Conservation (phyloP, 2,888 invertebrate genomes). For the Campaea margaritaria region DNA sequence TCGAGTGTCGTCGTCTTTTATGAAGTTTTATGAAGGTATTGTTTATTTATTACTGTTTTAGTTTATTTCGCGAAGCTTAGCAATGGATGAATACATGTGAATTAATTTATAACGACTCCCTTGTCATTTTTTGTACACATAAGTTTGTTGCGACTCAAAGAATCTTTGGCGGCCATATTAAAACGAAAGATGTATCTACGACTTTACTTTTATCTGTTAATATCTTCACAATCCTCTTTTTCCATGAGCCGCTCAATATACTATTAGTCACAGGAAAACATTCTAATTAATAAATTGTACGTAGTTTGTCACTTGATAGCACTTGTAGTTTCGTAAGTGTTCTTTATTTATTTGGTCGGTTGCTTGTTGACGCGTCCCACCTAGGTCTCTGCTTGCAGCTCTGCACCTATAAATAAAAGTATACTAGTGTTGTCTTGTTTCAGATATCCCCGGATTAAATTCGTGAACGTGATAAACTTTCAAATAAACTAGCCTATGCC, state of each 20-base stretch:
- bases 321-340: constrained; percentile 30
- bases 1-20: constrained; percentile 82
- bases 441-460: constrained; percentile 80
- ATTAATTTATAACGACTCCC: neutral
- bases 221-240: constrained; percentile 62
- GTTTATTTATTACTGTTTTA: constrained; percentile 28
- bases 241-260: neutral
- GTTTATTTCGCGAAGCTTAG: constrained; percentile 1
- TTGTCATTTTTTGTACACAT: neutral
- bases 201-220: constrained; percentile 62
- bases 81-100: neutral
- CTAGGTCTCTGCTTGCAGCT: constrained; percentile 8
- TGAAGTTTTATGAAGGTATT: constrained; percentile 83
- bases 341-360: constrained; percentile 54
- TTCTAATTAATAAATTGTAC: neutral
- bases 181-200: constrained; percentile 60
- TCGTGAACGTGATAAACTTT: constrained; percentile 82
- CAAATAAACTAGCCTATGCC: constrained; percentile 72
- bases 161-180: constrained; percentile 76
- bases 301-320: constrained; percentile 6
- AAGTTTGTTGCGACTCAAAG: constrained; percentile 26
- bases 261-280: neutral
- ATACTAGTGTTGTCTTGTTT: constrained; percentile 57
- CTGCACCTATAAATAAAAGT: constrained; percentile 39
- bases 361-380: constrained; percentile 81